These are phyloP conservation scores for Petrophora chlorosata DNA, from an alignment of 2,888 invertebrate genomes.

Conservation along the genomic window DNA sequence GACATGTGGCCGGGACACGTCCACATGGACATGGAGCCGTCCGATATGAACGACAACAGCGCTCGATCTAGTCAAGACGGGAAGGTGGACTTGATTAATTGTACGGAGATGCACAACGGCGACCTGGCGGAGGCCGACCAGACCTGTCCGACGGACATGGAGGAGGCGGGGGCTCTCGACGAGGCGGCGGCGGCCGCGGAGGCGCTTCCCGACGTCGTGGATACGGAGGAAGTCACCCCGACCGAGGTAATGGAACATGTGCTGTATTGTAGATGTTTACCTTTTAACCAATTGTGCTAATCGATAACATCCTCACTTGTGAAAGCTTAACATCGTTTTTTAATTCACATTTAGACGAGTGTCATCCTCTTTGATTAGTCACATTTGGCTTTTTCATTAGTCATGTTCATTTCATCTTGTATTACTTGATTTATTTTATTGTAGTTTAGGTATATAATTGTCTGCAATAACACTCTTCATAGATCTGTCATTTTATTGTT, in stretches of 20 bases:
- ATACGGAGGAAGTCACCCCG: slow-evolving; percentile 78
- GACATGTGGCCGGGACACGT: slow-evolving; percentile 73
- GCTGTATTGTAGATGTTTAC: slow-evolving; percentile 77
- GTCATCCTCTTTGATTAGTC: too few species aligned
- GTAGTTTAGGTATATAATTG: too few species aligned
- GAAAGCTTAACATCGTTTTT: neutral
- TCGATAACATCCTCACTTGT: neutral
- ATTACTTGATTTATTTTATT: too few species aligned
- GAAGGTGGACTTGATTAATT: slow-evolving; percentile 74
- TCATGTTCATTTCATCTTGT: too few species aligned
- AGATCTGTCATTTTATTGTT: too few species aligned
- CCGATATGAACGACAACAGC: slow-evolving; percentile 59
- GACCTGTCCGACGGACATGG: slow-evolving; percentile 79
- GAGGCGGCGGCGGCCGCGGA: slow-evolving; percentile 57
- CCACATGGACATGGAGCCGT: slow-evolving; percentile 63
- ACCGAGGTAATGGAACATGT: slow-evolving; percentile 80
- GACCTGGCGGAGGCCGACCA: slow-evolving; percentile 93
- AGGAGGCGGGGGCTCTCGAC: slow-evolving; percentile 45
- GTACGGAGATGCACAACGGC: slow-evolving; percentile 85
- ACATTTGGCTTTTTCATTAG: too few species aligned
- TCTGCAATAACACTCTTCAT: too few species aligned
- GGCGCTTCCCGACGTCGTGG: slow-evolving; percentile 75
- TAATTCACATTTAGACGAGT: too few species aligned
- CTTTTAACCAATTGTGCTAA: slow-evolving; percentile 50
- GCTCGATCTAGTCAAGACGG: slow-evolving; percentile 69